Base-by-base conservation (phyloP, 2,113 vertebrate species). In the Leptobrachium leishanense region DNA sequence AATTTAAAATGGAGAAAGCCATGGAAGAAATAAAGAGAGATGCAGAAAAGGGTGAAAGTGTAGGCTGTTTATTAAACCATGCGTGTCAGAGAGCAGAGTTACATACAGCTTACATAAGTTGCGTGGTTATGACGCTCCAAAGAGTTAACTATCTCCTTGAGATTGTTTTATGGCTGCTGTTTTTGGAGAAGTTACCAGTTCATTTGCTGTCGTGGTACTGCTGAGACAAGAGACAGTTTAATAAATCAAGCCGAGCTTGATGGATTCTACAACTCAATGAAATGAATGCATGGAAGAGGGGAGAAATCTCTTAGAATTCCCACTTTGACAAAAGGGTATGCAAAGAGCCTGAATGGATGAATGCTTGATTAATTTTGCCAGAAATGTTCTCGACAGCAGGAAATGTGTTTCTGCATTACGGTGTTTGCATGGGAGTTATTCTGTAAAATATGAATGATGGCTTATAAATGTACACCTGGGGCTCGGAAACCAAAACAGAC, bases 271-370 rank as follows among this genome's bases (percentile, higher is more conserved):
- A 95, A 95, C 94, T 95, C 93, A 94, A 94, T 92, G 93, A 92
- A 95, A 94, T 93, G 90, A 95, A 93, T 88, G 92, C 53, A 53
- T 92, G 93, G 91, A 96, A 95, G 92, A 95, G 88, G 92, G 93
- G 92, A 94, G 93, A 94, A 95, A 94, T 96, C 95, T 96, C 93
- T 95, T 93, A 94, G 93, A 94, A 90, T 95, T 95, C 93, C 94
- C 91, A 90, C 89, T 94, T 93, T 95, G 97, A 97, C 93, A 94
- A 94, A 97, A 98, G 96, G 96, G 95, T 97, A 98, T 97, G 96
- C 95, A 98, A 98, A 99, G 95, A 98, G 96, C 95, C 93, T 97
- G 94, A 96, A 99, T 98, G 96, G 96, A 96, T 98, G 97, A 98
- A 98, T 95, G 96, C 95, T 98, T 98, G 98, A 99, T 99, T 98